Evolutionary conservation across 2,888 invertebrate genomes (phyloP).

Genomic region (Clusia tigrina): DNA sequence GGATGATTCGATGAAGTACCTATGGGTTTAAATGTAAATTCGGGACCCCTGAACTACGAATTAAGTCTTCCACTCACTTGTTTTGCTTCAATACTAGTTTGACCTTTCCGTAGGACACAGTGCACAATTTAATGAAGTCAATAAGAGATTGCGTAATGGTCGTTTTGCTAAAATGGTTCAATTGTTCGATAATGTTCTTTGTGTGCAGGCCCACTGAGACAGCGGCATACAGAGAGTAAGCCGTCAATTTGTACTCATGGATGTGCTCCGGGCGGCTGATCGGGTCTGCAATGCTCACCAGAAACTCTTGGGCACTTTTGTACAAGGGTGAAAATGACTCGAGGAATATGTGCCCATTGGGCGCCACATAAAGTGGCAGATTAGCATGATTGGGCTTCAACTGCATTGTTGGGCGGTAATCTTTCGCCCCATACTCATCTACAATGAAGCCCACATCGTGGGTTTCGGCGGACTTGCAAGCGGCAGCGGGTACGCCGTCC

Average conservation of each 20-base stretch:
- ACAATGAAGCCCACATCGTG: slow-evolving; percentile 79
- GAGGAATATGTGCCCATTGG: slow-evolving; percentile 97
- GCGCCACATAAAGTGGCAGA: slow-evolving; percentile 96
- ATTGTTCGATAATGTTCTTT: slow-evolving; percentile 94
- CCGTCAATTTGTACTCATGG: slow-evolving; percentile 97
- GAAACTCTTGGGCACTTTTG: slow-evolving; percentile 98
- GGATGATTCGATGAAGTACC: slow-evolving; percentile 93
- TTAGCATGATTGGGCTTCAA: slow-evolving; percentile 86
- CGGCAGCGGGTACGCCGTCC: slow-evolving; percentile 77
- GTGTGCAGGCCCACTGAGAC: slow-evolving; percentile 99
- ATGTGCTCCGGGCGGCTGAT: slow-evolving; percentile 97
- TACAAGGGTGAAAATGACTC: slow-evolving; percentile 99
- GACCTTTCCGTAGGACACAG: slow-evolving; percentile 97
- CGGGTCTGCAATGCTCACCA: slow-evolving; percentile 99
- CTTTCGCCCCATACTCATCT: slow-evolving; percentile 97
- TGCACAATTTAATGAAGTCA: slow-evolving; percentile 95
- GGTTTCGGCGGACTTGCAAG: slow-evolving; percentile 84
- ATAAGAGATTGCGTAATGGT: slow-evolving; percentile 93
- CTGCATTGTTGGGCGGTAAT: slow-evolving; percentile 86
- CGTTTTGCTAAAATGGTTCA: slow-evolving; percentile 94
- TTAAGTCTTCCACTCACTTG: slow-evolving; percentile 62
- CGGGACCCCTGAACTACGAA: not conserved
- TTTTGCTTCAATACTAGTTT: slow-evolving; percentile 98
- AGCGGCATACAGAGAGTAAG: slow-evolving; percentile 98
- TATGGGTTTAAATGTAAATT: slow-evolving; percentile 46